Evolutionary conservation across 2,797 vertebrate genomes (phyloP).

Genomic region (Petrocephalus schoutedeni): DNA sequence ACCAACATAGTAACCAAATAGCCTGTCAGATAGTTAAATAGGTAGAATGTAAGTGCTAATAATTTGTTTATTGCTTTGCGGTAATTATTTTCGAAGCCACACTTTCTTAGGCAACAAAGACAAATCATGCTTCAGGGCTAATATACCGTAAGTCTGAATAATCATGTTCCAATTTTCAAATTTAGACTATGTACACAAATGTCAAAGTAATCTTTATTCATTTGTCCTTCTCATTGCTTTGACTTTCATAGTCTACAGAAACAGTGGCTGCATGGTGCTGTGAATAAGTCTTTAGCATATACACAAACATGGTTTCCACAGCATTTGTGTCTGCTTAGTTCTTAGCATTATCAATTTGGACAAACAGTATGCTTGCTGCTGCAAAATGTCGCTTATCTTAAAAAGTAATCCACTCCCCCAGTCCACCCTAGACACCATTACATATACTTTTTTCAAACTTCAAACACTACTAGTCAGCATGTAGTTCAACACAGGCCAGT

Average conservation of each 20-base stretch:
- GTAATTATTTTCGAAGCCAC: not conserved
- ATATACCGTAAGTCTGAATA: not conserved
- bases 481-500: not conserved
- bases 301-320: not conserved
- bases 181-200: not conserved
- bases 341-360: not conserved
- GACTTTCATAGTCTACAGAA: not conserved
- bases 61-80: not conserved
- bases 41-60: no score
- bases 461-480: constrained; percentile 11
- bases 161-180: not conserved
- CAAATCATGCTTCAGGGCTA: not conserved
- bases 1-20: no score
- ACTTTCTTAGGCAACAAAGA: not conserved
- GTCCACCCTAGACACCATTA: not conserved
- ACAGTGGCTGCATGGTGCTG: not conserved
- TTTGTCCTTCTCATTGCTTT: not conserved
- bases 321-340: not conserved
- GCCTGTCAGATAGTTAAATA: no score
- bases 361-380: constrained; percentile 1
- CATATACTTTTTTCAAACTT: not conserved
- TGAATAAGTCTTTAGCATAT: not conserved
- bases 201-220: not conserved
- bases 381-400: not conserved
- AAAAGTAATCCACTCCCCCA: not conserved